These are phyloP conservation scores for Orthosia gothica DNA, from an alignment of 2,888 invertebrate genomes.

Conservation along the genomic window DNA sequence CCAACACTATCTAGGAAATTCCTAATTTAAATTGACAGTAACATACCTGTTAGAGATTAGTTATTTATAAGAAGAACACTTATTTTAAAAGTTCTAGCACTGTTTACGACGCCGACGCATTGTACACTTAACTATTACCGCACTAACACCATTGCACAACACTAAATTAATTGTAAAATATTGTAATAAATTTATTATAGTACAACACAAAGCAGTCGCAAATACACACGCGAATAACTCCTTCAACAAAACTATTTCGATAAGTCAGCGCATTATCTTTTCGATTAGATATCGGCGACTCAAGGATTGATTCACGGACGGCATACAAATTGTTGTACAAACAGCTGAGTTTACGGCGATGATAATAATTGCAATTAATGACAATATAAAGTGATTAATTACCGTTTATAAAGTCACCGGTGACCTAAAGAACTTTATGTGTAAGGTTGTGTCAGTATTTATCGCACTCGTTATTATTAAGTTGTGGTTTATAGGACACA, in stretches of 20 bases:
- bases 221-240: constrained; percentile 77
- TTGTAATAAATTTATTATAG: constrained; percentile 6
- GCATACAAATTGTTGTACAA: constrained; percentile 51
- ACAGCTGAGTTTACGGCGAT: constrained; percentile 31
- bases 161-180: constrained; percentile 4
- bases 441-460: constrained; percentile 15
- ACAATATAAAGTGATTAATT: constrained; percentile 54
- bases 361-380: constrained; percentile 64
- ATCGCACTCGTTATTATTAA: constrained; percentile 1
- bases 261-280: constrained; percentile 84
- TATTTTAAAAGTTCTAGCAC: constrained; percentile 80
- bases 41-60: constrained; percentile 44
- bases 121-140: constrained; percentile 67
- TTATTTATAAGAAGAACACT: constrained; percentile 81
- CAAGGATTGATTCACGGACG: constrained; percentile 83
- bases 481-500: neutral
- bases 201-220: constrained; percentile 54
- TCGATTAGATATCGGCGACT: constrained; percentile 87
- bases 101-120: constrained; percentile 88
- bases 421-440: constrained; percentile 53
- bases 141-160: constrained; percentile 31
- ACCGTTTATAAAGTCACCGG: constrained; percentile 24
- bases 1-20: constrained; percentile 1
- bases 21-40: constrained; percentile 15
- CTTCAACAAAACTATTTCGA: constrained; percentile 83